Evolutionary conservation across 2,797 vertebrate genomes (phyloP), one percentile per base, ranked within the genome.

Genomic region (Gymnothorax reevesii): DNA sequence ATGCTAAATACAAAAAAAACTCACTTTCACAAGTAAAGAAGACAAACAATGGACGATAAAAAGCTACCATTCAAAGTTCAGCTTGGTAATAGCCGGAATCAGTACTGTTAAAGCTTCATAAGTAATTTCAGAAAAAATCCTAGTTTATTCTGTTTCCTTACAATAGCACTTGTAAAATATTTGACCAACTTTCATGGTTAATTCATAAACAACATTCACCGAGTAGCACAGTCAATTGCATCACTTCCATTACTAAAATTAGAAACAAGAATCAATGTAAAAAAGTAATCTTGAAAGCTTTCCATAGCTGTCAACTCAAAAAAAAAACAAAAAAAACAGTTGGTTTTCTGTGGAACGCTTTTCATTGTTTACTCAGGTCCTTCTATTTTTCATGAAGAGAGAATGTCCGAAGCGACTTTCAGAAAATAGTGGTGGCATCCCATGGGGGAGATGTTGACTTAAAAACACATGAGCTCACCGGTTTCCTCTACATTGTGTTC

Each of bases 361-460:
- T 25, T 60, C n/a, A 42, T 71, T 83, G 49, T 86, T 20, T 80
- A n/a, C 82, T 20, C n/a, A 88, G 82, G 79, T 85, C 83, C 85
- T 85, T 88, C 88, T 87, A 89, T 88, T 89, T 87, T 87, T 89
- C 90, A 91, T 92, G 88, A 75, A 83, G 73, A 84, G 88, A 84
- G 90, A 89, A 87, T 89, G 90, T 90, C 90, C 91, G 33, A 86
- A 91, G 92, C 88, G 89, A 90, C 87, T 84, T 15, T 86, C 88
- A 88, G 59, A 89, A 94, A 94, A 94, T 94, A 95, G 90, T 87
- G 91, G 86, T 86, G 55, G 89, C 88, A 93, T 95, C 93, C 93
- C 91, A 90, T 69, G 84, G 92, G 91, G 90, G 85, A 87, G 0
- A 82, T 92, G 92, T 89, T 94, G 93, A 93, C 91, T 88, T 90